These are phyloP conservation scores for Acanthopagrus latus DNA, from an alignment of 2,797 vertebrate genomes.

Conservation along the genomic window DNA sequence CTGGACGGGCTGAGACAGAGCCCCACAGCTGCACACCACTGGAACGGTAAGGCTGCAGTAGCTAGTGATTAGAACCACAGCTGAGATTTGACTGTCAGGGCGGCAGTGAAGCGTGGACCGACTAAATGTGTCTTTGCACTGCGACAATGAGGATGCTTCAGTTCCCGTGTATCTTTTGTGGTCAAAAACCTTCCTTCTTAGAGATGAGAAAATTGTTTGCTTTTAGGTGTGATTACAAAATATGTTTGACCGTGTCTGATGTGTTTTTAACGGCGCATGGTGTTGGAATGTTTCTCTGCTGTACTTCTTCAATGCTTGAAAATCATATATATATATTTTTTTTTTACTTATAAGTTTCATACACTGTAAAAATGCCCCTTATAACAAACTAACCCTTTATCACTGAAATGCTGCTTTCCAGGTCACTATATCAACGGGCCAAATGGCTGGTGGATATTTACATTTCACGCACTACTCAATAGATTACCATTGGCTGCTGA, in stretches of 20 bases:
- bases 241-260: background rate
- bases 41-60: constrained; percentile 89
- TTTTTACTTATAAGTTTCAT: too few species aligned
- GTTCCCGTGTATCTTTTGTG: background rate
- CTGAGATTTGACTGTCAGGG: background rate
- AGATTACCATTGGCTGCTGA: too few species aligned
- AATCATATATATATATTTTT: background rate
- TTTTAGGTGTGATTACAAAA: background rate
- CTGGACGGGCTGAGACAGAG: constrained; percentile 91
- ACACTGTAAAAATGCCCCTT: too few species aligned
- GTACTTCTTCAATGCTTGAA: background rate
- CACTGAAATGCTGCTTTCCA: too few species aligned
- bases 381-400: too few species aligned
- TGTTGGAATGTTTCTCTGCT: background rate
- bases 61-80: background rate
- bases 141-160: background rate
- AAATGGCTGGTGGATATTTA: too few species aligned
- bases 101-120: background rate
- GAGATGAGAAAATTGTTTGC: background rate
- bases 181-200: background rate
- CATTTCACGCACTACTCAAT: too few species aligned
- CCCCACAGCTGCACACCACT: constrained; percentile 82
- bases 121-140: background rate
- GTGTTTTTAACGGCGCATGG: background rate
- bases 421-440: too few species aligned